phyloP scores from a whole-genome alignment of 2,113 vertebrate genomes.

The Parotia lawesii region DNA sequence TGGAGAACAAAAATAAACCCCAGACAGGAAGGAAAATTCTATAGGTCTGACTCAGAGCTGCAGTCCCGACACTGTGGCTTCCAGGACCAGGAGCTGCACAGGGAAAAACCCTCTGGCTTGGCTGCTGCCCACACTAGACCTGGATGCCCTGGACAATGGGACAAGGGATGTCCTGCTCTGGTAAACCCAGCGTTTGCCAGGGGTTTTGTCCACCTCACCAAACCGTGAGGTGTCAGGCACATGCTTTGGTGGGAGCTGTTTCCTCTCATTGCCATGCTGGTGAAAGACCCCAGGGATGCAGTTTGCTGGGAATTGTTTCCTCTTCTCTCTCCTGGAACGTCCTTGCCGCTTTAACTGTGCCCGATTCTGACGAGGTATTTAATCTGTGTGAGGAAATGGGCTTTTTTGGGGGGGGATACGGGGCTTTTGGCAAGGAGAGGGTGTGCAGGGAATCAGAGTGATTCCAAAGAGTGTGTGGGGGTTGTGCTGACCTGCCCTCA shows the following conservation, averaged over 20 bases:
- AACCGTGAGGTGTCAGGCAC: background rate
- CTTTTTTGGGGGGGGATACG: accelerated
- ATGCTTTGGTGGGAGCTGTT: background rate
- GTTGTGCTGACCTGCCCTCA: background rate
- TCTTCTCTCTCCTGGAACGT: background rate
- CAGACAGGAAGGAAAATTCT: slow-evolving; percentile 64
- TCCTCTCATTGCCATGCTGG: accelerated
- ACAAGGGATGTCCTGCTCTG: background rate
- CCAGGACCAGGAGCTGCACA: background rate
- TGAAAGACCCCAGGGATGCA: background rate
- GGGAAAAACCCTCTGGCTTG: background rate
- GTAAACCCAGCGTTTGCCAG: accelerated
- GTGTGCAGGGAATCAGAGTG: no score
- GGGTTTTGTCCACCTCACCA: background rate
- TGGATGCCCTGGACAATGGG: background rate
- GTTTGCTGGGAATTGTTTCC: background rate
- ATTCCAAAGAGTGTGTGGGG: background rate
- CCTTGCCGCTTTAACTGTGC: background rate
- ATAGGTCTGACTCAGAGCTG: slow-evolving; percentile 61
- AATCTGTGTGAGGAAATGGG: background rate
- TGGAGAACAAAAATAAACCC: slow-evolving; percentile 51
- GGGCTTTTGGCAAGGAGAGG: background rate
- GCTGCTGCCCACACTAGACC: background rate
- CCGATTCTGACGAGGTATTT: background rate
- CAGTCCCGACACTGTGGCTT: background rate